phyloP scores from a whole-genome alignment of 2,113 vertebrate genomes.

The Hippolais icterina region DNA sequence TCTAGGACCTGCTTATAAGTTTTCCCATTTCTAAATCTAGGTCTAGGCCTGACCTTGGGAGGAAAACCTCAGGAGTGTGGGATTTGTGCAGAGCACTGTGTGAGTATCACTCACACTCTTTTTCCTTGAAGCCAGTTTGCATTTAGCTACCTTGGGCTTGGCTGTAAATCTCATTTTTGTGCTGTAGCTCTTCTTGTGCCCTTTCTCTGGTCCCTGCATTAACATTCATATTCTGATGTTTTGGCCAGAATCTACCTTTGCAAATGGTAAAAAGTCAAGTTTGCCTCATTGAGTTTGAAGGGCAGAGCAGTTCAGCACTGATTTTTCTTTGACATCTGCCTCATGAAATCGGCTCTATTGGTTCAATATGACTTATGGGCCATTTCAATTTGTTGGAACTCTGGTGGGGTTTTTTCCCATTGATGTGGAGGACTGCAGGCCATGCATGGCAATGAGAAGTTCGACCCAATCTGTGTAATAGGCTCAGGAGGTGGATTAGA shows the following conservation, averaged over 20 bases:
- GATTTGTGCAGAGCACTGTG: neutral
- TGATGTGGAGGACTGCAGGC: neutral
- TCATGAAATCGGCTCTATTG: neutral
- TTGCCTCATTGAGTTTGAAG: neutral
- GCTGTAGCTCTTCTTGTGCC: neutral
- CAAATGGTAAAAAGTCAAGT: neutral
- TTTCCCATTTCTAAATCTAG: neutral
- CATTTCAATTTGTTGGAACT: neutral
- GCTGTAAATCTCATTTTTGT: neutral
- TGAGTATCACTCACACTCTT: neutral
- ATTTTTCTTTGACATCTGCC: neutral
- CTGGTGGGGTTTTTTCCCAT: neutral
- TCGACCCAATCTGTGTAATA: neutral
- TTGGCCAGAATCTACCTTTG: neutral
- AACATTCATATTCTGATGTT: neutral
- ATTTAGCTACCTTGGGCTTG: neutral
- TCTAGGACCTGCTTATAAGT: neutral
- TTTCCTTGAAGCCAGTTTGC: neutral
- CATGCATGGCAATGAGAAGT: neutral
- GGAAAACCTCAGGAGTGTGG: neutral
- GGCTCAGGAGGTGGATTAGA: neutral
- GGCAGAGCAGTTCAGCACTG: neutral
- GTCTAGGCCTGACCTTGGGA: neutral
- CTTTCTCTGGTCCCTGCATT: neutral
- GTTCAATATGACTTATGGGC: neutral